Evolutionary conservation across 2,797 vertebrate species (phyloP).

Genomic region (Chelidonichthys spinosus): DNA sequence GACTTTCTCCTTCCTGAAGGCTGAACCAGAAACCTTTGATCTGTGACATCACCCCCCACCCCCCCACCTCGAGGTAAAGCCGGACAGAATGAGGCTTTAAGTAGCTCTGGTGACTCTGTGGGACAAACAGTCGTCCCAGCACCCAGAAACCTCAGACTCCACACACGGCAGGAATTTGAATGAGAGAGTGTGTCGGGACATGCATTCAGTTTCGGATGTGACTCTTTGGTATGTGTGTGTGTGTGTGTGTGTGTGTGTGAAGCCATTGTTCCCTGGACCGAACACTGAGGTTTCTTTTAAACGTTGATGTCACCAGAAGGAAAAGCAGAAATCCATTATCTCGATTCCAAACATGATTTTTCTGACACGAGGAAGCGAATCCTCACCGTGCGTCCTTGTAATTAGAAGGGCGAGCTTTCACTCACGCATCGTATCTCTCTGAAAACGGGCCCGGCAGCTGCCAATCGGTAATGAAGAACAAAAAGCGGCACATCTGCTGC

Average conservation of each 20-base stretch:
- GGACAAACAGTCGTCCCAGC: conserved; percentile 60
- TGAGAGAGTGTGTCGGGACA: conserved; percentile 19
- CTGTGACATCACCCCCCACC: not conserved
- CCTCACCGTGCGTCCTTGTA: conserved; percentile 64
- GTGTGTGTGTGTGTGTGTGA: not conserved
- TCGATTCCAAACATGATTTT: conserved; percentile 45
- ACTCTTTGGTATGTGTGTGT: not conserved
- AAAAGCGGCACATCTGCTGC: conserved; percentile 91
- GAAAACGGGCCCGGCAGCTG: conserved; percentile 78
- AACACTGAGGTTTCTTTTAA: conserved; percentile 27
- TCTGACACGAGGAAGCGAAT: conserved; percentile 66
- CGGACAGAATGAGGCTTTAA: conserved; percentile 65
- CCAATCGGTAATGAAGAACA: conserved; percentile 94
- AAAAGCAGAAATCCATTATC: conserved; percentile 49
- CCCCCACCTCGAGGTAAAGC: conserved; percentile 40
- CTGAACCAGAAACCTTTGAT: conserved; percentile 45
- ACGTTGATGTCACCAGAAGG: conserved; percentile 36
- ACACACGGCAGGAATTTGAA: conserved; percentile 43
- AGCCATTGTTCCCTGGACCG: conserved; percentile 25
- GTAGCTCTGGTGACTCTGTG: conserved; percentile 63
- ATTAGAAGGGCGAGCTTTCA: conserved; percentile 79
- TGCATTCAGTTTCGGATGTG: conserved; percentile 28
- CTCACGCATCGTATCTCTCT: conserved; percentile 81
- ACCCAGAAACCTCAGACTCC: conserved; percentile 53
- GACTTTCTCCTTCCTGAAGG: conserved; percentile 11